Evolutionary conservation across 2,888 invertebrate genomes (phyloP).

Genomic region (Isotomurus palustris): DNA sequence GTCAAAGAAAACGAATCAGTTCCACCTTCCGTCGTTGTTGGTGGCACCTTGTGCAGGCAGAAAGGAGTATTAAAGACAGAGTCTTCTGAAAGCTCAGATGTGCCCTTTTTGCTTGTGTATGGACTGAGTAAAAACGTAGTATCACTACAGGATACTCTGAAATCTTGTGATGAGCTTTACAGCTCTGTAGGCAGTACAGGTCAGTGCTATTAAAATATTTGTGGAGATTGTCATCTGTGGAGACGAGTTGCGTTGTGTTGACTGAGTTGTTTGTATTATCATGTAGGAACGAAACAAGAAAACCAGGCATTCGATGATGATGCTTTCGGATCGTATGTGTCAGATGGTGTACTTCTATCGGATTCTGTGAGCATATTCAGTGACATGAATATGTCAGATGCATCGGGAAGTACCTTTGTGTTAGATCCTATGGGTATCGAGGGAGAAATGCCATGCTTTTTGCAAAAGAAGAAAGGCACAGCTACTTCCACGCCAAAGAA

Average conservation of each 20-base stretch:
- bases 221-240: too few relatives aligned
- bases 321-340: slow-evolving; percentile 37
- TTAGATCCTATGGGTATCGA: slow-evolving; percentile 18
- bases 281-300: slow-evolving; percentile 42
- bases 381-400: slow-evolving; percentile 45
- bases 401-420: slow-evolving; percentile 32
- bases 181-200: slow-evolving; percentile 21
- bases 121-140: slow-evolving; percentile 31
- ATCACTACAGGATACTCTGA: slow-evolving; percentile 21
- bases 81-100: background rate
- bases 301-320: slow-evolving; percentile 36
- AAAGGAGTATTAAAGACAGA: slow-evolving; percentile 4
- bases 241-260: too few relatives aligned
- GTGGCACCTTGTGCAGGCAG: slow-evolving; percentile 14
- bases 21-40: slow-evolving; percentile 37
- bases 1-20: slow-evolving; percentile 7
- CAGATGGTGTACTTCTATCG: slow-evolving; percentile 39
- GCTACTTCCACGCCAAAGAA: slow-evolving; percentile 18
- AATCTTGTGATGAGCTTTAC: slow-evolving; percentile 18
- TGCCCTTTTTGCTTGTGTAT: slow-evolving; percentile 35
- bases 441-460: slow-evolving; percentile 5
- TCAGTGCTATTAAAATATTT: slow-evolving; percentile 4
- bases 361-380: slow-evolving; percentile 42
- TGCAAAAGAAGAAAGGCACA: slow-evolving; percentile 19
- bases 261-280: background rate